phyloP scores from a whole-genome alignment of 2,113 vertebrate genomes.

The Hippocampus barbouri region DNA sequence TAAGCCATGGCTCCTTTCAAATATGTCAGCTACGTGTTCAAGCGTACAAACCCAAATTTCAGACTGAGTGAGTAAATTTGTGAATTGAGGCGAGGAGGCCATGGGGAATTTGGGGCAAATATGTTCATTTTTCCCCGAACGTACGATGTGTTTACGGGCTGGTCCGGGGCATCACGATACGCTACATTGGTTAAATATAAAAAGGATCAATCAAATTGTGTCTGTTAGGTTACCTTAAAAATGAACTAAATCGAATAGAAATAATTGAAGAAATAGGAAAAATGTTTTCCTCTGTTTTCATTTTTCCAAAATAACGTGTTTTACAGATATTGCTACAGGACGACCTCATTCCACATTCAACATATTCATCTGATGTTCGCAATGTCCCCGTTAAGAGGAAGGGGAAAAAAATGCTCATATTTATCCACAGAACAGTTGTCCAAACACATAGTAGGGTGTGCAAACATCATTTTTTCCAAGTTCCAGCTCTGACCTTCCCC shows the following conservation, averaged over 20 bases:
- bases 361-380: background rate
- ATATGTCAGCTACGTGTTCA: no score
- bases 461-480: constrained; percentile 2
- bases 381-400: background rate
- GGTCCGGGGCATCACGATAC: no score
- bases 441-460: background rate
- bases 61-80: no score
- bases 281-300: background rate
- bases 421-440: background rate
- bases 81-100: no score
- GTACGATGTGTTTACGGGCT: no score
- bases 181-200: no score
- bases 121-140: no score
- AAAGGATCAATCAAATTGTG: no score
- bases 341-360: background rate
- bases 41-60: no score
- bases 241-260: background rate
- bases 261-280: background rate
- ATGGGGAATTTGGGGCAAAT: no score
- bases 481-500: constrained; percentile 16
- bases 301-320: background rate
- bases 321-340: background rate
- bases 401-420: background rate
- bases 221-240: no score
- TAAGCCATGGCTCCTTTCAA: background rate